Percentiles rank a stretch among this genome's conserved stretches.
Evolutionary conservation across 1,140 invertebrate species (phyloP).

Genomic region (Drosophila parvula): DNA sequence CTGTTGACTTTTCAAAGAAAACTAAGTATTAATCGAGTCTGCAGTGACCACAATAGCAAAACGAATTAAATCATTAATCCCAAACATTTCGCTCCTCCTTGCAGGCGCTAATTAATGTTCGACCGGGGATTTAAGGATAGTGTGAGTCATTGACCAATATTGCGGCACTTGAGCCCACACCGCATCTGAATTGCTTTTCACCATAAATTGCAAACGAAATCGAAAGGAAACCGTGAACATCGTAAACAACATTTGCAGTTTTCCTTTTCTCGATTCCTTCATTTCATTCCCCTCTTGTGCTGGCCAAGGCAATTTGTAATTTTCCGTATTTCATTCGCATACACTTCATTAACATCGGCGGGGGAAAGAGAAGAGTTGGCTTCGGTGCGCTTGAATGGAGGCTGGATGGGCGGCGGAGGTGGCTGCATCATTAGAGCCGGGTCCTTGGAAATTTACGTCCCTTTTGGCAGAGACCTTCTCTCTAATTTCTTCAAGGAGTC

Average conservation of each 20-base stretch:
- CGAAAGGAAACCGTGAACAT: slow-evolving; percentile 83
- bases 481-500: slow-evolving; percentile 77
- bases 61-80: slow-evolving; percentile 45
- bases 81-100: neutral
- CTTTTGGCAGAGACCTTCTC: slow-evolving; percentile 77
- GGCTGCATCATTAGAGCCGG: slow-evolving; percentile 76
- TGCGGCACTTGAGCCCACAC: slow-evolving; percentile 52
- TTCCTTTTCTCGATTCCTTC: slow-evolving; percentile 22
- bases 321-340: slow-evolving; percentile 83
- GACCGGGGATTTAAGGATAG: slow-evolving; percentile 7
- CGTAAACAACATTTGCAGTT: slow-evolving; percentile 81
- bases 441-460: slow-evolving; percentile 74
- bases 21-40: neutral
- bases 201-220: slow-evolving; percentile 81
- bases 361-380: slow-evolving; percentile 68
- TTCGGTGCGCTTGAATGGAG: slow-evolving; percentile 72
- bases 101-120: slow-evolving; percentile 48
- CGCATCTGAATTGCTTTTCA: slow-evolving; percentile 54
- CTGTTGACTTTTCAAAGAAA: neutral
- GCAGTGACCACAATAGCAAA: neutral
- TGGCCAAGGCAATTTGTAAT: slow-evolving; percentile 73
- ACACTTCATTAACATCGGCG: slow-evolving; percentile 77
- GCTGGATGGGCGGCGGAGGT: slow-evolving; percentile 49
- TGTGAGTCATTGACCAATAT: slow-evolving; percentile 62
- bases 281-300: neutral